Conservation (phyloP, 2,797 vertebrate species). For the Eulemur albifrons region DNA sequence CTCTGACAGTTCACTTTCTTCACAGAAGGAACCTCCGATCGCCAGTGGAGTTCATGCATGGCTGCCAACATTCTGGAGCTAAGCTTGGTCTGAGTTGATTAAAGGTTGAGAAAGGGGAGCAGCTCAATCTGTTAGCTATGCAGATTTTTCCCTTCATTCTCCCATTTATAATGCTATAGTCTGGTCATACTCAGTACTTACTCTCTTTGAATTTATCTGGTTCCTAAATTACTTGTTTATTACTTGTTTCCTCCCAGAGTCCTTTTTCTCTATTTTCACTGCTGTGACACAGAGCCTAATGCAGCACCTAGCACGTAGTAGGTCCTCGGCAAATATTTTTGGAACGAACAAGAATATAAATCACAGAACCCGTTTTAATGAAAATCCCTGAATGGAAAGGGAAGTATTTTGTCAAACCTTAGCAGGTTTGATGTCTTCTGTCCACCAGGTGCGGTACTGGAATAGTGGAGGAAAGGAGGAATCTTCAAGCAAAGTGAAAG, state of each 20-base stretch:
- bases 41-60: neutral
- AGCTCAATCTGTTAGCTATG: no score
- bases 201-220: neutral
- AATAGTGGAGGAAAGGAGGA: slow-evolving; percentile 93
- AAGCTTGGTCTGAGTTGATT: neutral
- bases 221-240: neutral
- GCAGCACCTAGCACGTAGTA: neutral
- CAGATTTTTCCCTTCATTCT: neutral
- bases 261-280: neutral
- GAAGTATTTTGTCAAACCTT: neutral
- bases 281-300: neutral
- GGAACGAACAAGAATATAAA: neutral
- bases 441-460: slow-evolving; percentile 92
- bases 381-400: neutral
- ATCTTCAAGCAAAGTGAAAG: slow-evolving; percentile 90
- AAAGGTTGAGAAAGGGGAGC: neutral
- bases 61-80: neutral
- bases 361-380: neutral
- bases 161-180: neutral
- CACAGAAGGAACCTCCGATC: neutral
- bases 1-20: neutral
- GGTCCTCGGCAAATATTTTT: neutral
- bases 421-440: neutral
- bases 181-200: neutral
- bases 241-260: neutral